Base-by-base conservation (phyloP, 2,888 invertebrate genomes). In the Zhuqinia jingwanae region DNA sequence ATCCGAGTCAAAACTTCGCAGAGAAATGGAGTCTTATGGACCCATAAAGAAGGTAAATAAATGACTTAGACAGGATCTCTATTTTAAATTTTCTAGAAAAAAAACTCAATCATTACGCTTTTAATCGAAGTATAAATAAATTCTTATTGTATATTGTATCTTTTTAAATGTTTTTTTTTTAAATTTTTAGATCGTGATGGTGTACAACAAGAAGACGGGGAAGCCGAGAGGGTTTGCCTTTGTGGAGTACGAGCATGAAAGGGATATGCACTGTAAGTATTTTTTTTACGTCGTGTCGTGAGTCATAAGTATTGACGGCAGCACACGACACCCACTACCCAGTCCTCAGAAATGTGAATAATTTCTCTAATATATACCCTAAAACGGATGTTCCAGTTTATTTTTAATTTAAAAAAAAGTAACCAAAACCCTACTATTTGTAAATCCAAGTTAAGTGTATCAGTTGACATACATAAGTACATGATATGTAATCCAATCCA, bases 191-290 rank as follows among this genome's bases (percentile, higher is more conserved):
- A 98, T 99, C 92, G 95, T 96, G 90, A 94, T 99, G 92, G 95
- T 97, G 89, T 96, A 95, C 92, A 97, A 97, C 93, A 96, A 95
- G 90, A 95, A 96, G 89, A 96, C 95, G 92, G 96, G 96, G 91
- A 99, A 99, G 93, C 99, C 99, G 15, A 81, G 86, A 91, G 99
- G 99, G 89, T 99, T 99, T 94, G 99, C 99, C 65, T 99, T 99
- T 95, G 98, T 99, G 92, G 99, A 99, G 93, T 99, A 98, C 93
- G 99, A 99, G 93, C 98, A 99, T 93, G 99, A 99, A 93, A 94
- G 98, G 89, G 99, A 99, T 93, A 99, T 99, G 99, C 99, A 99
- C 94, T 97, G 98, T 98, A 95, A 97, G 98, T 97, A 94, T 11
- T n/a, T n/a, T n/a, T n/a, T n/a, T n/a, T n/a, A n/a, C n/a, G 60